Conservation (phyloP, 2,888 invertebrate species). For the Epirrita christyi region DNA sequence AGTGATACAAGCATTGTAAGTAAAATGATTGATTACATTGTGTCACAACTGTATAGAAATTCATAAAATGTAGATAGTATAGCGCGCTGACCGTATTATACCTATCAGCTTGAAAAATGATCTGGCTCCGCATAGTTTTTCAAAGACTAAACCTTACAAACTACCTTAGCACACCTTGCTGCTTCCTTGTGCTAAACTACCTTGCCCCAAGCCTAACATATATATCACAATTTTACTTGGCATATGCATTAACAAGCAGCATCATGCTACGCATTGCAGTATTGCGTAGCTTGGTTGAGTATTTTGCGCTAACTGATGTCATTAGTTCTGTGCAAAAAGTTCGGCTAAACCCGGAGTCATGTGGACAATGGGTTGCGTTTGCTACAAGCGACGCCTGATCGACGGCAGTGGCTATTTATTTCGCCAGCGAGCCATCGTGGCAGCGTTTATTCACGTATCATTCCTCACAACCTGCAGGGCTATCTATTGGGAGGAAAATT, state of each 20-base stretch:
- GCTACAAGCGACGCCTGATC: slow-evolving; percentile 54
- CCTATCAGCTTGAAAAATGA: not conserved
- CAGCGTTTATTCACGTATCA: slow-evolving; percentile 23
- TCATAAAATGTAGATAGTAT: not conserved
- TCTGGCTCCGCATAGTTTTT: slow-evolving; percentile 14
- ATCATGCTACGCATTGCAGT: slow-evolving; percentile 26
- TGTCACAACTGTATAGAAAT: not conserved
- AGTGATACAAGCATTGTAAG: not conserved
- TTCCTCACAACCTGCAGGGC: slow-evolving; percentile 17
- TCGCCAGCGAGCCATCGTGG: slow-evolving; percentile 57
- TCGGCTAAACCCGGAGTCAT: slow-evolving; percentile 32
- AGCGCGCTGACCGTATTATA: not conserved
- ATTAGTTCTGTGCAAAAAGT: slow-evolving; percentile 49
- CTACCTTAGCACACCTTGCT: no score
- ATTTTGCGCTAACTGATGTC: slow-evolving; percentile 33
- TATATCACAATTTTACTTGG: slow-evolving; percentile 20
- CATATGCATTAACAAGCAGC: slow-evolving; percentile 20
- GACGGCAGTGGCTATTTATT: slow-evolving; percentile 66
- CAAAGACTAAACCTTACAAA: slow-evolving; percentile 7
- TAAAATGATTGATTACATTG: not conserved
- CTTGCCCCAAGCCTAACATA: slow-evolving; percentile 19
- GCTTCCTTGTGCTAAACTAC: slow-evolving; percentile 2
- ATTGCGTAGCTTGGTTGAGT: slow-evolving; percentile 24
- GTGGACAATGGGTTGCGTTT: slow-evolving; percentile 49
- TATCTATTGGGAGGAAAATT: slow-evolving; percentile 12